Conservation (phyloP, 1,140 invertebrate species). For the Lysiphlebus fabarum region DNA sequence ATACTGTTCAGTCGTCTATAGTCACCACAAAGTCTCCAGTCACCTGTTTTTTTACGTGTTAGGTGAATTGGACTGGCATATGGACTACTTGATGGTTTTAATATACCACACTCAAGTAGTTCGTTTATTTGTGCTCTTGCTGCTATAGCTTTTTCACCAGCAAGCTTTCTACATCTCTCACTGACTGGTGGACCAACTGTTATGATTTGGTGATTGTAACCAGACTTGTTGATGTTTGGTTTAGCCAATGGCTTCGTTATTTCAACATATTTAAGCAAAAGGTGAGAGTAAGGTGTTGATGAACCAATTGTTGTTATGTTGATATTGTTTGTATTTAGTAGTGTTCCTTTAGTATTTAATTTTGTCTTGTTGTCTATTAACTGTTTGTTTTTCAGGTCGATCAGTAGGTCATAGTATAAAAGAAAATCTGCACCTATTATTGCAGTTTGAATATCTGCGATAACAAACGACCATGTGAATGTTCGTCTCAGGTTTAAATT, state of each 20-base stretch:
- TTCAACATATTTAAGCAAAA: background rate
- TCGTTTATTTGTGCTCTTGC: constrained; percentile 32
- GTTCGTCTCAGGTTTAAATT: constrained; percentile 22
- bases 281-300: background rate
- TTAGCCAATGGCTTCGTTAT: constrained; percentile 5
- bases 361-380: constrained; percentile 19
- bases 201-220: constrained; percentile 17
- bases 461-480: constrained; percentile 12
- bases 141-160: constrained; percentile 26
- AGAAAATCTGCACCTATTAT: constrained; percentile 30
- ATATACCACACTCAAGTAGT: constrained; percentile 32
- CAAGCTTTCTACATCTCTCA: constrained; percentile 30
- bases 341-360: background rate
- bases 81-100: constrained; percentile 23
- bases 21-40: constrained; percentile 39
- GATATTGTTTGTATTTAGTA: background rate
- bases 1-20: constrained; percentile 40
- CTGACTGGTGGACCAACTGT: constrained; percentile 34
- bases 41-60: constrained; percentile 36
- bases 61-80: constrained; percentile 45
- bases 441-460: constrained; percentile 25
- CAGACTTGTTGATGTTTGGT: background rate
- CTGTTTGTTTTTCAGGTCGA: constrained; percentile 21
- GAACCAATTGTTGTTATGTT: background rate
- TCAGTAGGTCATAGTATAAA: constrained; percentile 20